Conservation (phyloP, 2,797 vertebrate genomes). For the Scolopax bukidnonensis region DNA sequence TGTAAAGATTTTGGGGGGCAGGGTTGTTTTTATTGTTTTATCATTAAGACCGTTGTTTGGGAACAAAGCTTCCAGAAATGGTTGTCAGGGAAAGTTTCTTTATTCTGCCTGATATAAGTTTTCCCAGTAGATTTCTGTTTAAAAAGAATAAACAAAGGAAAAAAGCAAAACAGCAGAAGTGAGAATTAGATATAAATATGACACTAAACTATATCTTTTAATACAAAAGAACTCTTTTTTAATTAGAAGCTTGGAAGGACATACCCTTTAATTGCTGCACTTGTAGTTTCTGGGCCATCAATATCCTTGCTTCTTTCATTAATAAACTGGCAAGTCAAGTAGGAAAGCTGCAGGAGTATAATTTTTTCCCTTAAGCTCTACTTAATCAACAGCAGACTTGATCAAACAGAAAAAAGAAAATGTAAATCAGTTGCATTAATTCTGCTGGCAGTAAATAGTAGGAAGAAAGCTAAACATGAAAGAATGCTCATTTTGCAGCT, state of each 20-base stretch:
- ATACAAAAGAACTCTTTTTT: slow-evolving; percentile 73
- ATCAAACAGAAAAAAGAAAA: slow-evolving; percentile 78
- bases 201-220: slow-evolving; percentile 62
- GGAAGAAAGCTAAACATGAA: slow-evolving; percentile 73
- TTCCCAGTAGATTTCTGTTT: slow-evolving; percentile 23
- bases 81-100: slow-evolving; percentile 38
- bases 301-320: slow-evolving; percentile 81
- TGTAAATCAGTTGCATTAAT: slow-evolving; percentile 80
- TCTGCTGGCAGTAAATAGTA: slow-evolving; percentile 74
- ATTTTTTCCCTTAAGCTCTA: slow-evolving; percentile 75
- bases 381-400: slow-evolving; percentile 81
- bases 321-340: slow-evolving; percentile 82
- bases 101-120: slow-evolving; percentile 48
- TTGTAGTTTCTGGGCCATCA: slow-evolving; percentile 80
- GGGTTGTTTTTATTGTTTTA: slow-evolving; percentile 11
- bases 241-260: slow-evolving; percentile 80
- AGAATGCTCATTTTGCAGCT: slow-evolving; percentile 61
- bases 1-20: background rate
- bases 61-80: slow-evolving; percentile 53
- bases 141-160: slow-evolving; percentile 25
- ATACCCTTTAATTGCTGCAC: slow-evolving; percentile 78
- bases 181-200: slow-evolving; percentile 53
- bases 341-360: slow-evolving; percentile 73
- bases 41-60: slow-evolving; percentile 4
- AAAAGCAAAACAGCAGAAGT: background rate